Evolutionary conservation across 2,113 vertebrate genomes (phyloP), one percentile per base, ranked within the genome.

Genomic region (Asarcornis scutulata): DNA sequence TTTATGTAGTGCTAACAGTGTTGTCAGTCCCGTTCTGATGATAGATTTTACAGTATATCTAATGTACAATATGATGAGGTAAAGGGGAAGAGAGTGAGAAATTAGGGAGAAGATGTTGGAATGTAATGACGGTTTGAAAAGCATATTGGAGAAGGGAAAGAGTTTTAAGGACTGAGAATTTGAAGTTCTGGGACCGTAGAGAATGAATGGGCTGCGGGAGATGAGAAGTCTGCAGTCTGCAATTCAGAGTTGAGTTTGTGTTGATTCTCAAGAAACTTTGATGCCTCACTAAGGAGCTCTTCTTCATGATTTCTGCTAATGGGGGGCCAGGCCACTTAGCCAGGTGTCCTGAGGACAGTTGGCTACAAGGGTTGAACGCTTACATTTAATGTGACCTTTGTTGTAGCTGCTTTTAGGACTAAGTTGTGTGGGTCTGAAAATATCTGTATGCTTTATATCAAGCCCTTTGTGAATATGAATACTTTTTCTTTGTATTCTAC

Each of bases 401-500:
- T 59, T 81, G 42, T 32, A n/a, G 1, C 29, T 78, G 18, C n/a
- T 73, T 77, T 96, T 17, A 42, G 32, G 29, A 31, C 7, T 81
- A 59, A 62, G 29, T 64, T n/a, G 64, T 44, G 8, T 36, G n/a
- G 7, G 9, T 91, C 38, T 84, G 48, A 52, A 78, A 67, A 74
- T 36, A 55, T 17, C 13, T 38, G 17, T 44, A 53, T 4, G 0
- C 9, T 73, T 71, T 26, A 7, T 53, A 22, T 60, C 20, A 88
- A 68, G 10, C 15, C 9, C 21, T 48, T 79, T 40, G 34, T 36
- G 53, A 56, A 50, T 71, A 18, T n/a, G 40, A 17, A 4, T 27
- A 9, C 0, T 2, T 4, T 23, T 4, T 2, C 4, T 67, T 66
- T 71, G 20, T 84, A 21, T 89, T 69, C 38, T 82, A 4, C 46